Base-by-base conservation (phyloP, 2,113 vertebrate species). In the Corythornis cristatus region DNA sequence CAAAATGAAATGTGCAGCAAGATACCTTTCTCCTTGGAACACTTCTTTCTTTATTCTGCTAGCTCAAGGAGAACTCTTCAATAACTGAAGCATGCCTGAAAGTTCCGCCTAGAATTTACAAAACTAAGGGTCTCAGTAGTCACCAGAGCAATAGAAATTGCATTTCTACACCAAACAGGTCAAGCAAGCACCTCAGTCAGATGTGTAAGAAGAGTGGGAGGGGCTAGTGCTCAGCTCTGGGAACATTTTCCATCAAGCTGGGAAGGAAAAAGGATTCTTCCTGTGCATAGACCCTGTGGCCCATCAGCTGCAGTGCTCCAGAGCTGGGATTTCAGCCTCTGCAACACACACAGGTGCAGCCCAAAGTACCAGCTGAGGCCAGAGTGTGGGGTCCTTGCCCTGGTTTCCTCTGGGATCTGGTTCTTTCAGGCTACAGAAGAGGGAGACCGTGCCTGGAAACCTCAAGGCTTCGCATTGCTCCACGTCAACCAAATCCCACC, bases 1-100 rank as follows among this genome's bases (percentile, higher is more conserved):
- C 65, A 88, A 88, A 92, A 92, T 56, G n/a, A 53, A 50, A 85
- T 88, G 83, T 73, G 43, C 91, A 84, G 73, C 37, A 88, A 88
- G 91, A 73, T 88, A 31, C 42, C 8, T 58, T 93, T 94, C 82
- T 81, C 22, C 26, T 80, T 67, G 28, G 33, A 91, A 65, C 26
- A 20, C 5, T 33, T 60, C 7, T 51, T 93, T 71, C 20, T 83
- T 86, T 77, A 71, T 46, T 85, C 75, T 87, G 43, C 26, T 60
- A 83, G 51, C 14, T 75, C 68, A 88, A 5, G 82, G 46, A 94
- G 88, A 91, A 70, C 26, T 77, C 33, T 5, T 40, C 12, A 92
- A 54, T 95, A 88, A 85, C 94, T 83, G 93, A 70, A 60, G 6
- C 18, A 23, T 88, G 72, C 65, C 78, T 80, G 57, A 68, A 95